A percentile compares a stretch with the other conserved stretches of the same genome.
phyloP scores from a whole-genome alignment of 2,888 invertebrate genomes.

The Quadriops clusia region DNA sequence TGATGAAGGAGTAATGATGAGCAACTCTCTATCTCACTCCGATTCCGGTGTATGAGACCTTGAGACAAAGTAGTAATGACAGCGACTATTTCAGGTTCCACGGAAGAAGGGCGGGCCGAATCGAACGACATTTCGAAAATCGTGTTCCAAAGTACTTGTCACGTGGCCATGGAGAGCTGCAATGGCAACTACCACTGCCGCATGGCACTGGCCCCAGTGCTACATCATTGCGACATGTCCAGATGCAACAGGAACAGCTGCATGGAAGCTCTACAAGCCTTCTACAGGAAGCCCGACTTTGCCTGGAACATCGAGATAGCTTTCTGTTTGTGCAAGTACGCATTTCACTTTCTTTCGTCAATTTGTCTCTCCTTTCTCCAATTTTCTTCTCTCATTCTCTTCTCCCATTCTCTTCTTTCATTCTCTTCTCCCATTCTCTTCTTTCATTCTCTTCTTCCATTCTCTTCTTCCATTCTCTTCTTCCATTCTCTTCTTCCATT shows the following conservation, averaged over 20 bases:
- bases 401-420: neutral
- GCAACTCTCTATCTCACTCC: neutral
- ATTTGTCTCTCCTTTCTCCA: neutral
- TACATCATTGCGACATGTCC: conserved; percentile 67
- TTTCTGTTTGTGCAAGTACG: conserved; percentile 88
- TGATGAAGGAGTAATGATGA: too few species aligned
- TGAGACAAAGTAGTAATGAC: neutral
- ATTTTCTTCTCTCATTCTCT: neutral
- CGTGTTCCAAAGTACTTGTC: conserved; percentile 73
- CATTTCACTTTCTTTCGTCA: conserved; percentile 1
- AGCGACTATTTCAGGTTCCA: conserved; percentile 29
- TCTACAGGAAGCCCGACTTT: conserved; percentile 70
- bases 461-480: too few species aligned
- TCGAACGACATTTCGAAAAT: conserved; percentile 35
- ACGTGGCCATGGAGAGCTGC: conserved; percentile 70
- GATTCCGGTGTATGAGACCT: neutral
- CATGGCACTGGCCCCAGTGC: conserved; percentile 67
- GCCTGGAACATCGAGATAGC: conserved; percentile 82
- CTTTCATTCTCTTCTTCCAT: too few species aligned
- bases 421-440: too few species aligned
- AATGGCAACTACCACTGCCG: conserved; percentile 73
- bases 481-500: too few species aligned
- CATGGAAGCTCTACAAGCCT: conserved; percentile 75
- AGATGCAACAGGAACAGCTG: conserved; percentile 76
- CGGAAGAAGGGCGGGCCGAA: conserved; percentile 22